phyloP scores from a whole-genome alignment of 2,797 vertebrate genomes.

The Calcarius lapponicus region DNA sequence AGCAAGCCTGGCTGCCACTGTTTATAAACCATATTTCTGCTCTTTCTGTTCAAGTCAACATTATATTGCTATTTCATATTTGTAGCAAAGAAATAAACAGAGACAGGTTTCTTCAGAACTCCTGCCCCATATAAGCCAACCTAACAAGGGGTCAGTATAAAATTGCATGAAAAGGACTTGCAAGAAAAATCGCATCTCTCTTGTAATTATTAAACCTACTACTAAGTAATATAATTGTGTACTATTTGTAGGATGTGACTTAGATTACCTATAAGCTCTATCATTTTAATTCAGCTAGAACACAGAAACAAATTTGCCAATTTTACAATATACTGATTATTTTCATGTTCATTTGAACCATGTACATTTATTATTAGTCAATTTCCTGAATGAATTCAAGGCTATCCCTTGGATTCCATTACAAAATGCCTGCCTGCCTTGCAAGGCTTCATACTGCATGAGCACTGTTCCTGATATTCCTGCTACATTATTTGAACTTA shows the following conservation, averaged over 20 bases:
- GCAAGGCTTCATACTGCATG: background rate
- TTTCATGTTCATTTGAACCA: background rate
- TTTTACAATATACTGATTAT: background rate
- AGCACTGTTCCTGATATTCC: background rate
- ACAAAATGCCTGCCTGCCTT: background rate
- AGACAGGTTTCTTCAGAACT: background rate
- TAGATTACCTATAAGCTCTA: background rate
- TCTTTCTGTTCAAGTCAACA: background rate
- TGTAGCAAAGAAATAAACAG: background rate
- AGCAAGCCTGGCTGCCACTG: background rate
- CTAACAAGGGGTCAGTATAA: background rate
- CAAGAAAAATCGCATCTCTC: background rate
- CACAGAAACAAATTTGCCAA: background rate
- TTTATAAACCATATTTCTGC: background rate
- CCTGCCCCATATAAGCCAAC: background rate
- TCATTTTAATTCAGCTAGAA: background rate
- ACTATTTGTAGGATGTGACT: background rate
- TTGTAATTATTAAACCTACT: constrained; percentile 6
- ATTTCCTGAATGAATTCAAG: background rate
- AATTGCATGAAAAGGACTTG: background rate
- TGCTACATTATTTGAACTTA: background rate
- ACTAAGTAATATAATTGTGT: background rate
- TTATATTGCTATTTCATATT: background rate
- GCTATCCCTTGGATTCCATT: background rate
- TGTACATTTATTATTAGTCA: background rate